Evolutionary conservation across 2,888 invertebrate species (phyloP).

Genomic region (Crossocerus cetratus): DNA sequence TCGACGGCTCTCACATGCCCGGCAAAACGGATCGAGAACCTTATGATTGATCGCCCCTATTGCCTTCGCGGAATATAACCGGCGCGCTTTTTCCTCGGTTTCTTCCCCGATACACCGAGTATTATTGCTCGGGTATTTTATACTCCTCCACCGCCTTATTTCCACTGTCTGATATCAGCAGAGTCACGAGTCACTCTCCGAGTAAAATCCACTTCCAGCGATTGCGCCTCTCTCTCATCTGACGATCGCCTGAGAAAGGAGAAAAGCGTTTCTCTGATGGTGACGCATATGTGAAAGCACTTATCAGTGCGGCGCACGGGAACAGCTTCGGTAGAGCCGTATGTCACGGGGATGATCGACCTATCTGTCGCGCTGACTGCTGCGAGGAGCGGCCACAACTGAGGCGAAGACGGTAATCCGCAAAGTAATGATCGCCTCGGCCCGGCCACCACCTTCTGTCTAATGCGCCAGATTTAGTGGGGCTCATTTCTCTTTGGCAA

Average conservation of each 20-base stretch:
- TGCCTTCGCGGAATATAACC: slow-evolving; percentile 53
- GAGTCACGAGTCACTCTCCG: not conserved
- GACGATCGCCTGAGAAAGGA: not conserved
- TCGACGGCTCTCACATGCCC: slow-evolving; percentile 74
- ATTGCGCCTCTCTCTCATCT: not conserved
- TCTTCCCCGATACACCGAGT: slow-evolving; percentile 34
- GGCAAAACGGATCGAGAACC: slow-evolving; percentile 71
- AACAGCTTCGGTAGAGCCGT: slow-evolving; percentile 27
- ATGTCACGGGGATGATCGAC: slow-evolving; percentile 43
- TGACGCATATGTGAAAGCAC: not conserved
- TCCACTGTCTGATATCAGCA: not conserved
- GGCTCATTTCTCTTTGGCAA: slow-evolving; percentile 58
- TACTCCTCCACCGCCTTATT: slow-evolving; percentile 23
- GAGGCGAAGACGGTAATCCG: slow-evolving; percentile 59
- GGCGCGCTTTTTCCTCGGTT: slow-evolving; percentile 40
- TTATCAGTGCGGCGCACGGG: slow-evolving; percentile 19
- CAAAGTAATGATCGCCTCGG: slow-evolving; percentile 52
- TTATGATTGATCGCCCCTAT: slow-evolving; percentile 74
- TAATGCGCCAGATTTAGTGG: slow-evolving; percentile 65
- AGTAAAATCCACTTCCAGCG: not conserved
- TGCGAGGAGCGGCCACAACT: slow-evolving; percentile 46
- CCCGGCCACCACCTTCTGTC: slow-evolving; percentile 67
- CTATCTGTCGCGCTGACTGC: slow-evolving; percentile 33
- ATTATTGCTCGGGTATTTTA: slow-evolving; percentile 37
- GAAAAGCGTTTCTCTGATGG: slow-evolving; percentile 1